Base-by-base conservation (phyloP, 2,888 invertebrate species). In the Metopia argyrocephala region DNA sequence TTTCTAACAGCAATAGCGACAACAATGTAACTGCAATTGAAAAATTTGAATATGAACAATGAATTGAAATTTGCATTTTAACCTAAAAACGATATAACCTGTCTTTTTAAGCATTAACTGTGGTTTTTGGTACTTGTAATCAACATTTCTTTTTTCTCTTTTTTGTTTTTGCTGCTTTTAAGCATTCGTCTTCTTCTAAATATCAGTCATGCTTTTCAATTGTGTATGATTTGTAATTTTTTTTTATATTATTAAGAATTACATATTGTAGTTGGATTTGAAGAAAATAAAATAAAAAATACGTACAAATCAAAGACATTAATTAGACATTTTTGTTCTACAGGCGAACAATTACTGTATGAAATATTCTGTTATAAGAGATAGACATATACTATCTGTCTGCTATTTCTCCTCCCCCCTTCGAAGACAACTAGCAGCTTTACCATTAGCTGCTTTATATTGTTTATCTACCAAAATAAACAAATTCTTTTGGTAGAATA, bases 41-140 rank as follows among this genome's bases (percentile, higher is more conserved):
- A n/a, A 65, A 59, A 61, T 71, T 59, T 65, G 45, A 78, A 78
- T 78, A 71, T 71, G 45, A 71, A 59, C 70, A 78, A 76, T 66
- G 59, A 65, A 38, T 38, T 52, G 15, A n/a, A 46, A 73, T 78
- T 73, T 68, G 54, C 66, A 78, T 78, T 78, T 78, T 59, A 66
- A 46, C 54, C 57, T 18, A 66, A 70, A 71, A 23, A 48, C 12
- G 6, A 46, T 2, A 18, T n/a, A 15, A 46, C 54, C 20, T 62
- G 18, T 5, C 31, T 38, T 23, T 54, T 71, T 9, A 2, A 45
- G 31, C 18, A 61, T 56, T 74, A 71, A 71, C 71, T 48, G 54
- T 78, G 65, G 27, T 21, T 18, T 54, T 20, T 38, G 38, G 15
- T 38, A 38, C 38, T 38, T 38, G 15, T 12, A 38, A 15, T 15